These are phyloP conservation scores for Phalacrocorax carbo DNA, from an alignment of 2,113 vertebrate genomes.

Conservation along the genomic window DNA sequence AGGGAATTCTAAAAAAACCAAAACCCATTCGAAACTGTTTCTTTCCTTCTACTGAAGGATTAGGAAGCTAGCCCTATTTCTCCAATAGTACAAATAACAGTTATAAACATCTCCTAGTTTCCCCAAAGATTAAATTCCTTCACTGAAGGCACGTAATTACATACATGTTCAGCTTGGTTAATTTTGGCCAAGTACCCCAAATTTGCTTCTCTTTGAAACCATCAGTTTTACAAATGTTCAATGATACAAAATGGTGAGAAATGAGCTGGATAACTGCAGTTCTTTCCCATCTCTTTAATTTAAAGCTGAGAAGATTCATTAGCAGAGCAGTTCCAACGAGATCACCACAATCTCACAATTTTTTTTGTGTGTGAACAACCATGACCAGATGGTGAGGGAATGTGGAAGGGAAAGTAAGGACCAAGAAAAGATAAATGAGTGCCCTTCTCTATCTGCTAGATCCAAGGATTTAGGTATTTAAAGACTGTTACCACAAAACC, in stretches of 20 bases:
- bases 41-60: not conserved
- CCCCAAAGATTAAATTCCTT: not conserved
- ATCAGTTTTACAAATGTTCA: not conserved
- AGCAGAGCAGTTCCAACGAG: not conserved
- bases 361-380: not conserved
- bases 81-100: not conserved
- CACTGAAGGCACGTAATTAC: not conserved
- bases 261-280: not conserved
- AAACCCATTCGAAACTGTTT: not conserved
- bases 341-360: not conserved
- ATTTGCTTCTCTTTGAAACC: not conserved
- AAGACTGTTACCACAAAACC: not conserved
- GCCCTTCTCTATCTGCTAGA: not conserved
- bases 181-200: not conserved
- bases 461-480: not conserved
- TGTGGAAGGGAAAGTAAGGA: not conserved
- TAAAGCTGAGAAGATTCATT: not conserved
- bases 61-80: not conserved
- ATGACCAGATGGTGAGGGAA: not conserved
- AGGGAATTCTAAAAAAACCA: not conserved
- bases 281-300: not conserved
- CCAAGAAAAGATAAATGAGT: not conserved
- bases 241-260: not conserved
- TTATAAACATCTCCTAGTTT: not conserved
- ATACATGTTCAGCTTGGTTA: not conserved